Base-by-base conservation (phyloP, 2,113 vertebrate species). In the Antidorcas marsupialis region DNA sequence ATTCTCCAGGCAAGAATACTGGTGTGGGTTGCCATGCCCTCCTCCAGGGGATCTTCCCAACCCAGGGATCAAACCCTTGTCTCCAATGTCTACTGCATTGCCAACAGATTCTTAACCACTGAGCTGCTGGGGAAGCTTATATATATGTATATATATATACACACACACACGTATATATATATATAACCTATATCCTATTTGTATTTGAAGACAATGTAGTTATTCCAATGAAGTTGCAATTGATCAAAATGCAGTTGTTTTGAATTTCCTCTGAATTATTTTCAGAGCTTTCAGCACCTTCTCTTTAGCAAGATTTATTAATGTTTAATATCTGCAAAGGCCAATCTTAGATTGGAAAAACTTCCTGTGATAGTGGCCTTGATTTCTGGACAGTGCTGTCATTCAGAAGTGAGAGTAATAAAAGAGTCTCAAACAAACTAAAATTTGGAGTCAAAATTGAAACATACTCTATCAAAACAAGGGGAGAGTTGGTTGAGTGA, bases 291-390 rank as follows among this genome's bases (percentile, higher is more conserved):
- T 74, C 81, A 67, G 39, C 36, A 78, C 13, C 23, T 79, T 91
- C 27, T 79, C 60, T 60, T 87, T 50, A 87, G 52, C 28, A 87
- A 85, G 78, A 55, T 89, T 92, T 96, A 87, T 55, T 30, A 85
- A 53, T 74, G 59, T 14, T 86, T 94, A 87, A 33, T 90, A 95
- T 57, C 79, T 91, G 45, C 62, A 87, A 87, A 62, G 47, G 87
- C 67, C 62, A 89, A 17, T 30, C 82, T 59, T n/a, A 93, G 23
- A 45, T 28, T 82, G 5, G 47, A 92, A 89, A 93, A 74, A 21
- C 52, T 89, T 97, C 33, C 57, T 93, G 39, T 59, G 91, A 96
- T 36, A 86, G 14, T 87, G 82, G 76, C 95, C 93, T 96, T 95
- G 97, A 76, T 86, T 89, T 96, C 88, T 92, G 33, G 57, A 59